Base-by-base conservation (phyloP, 2,888 invertebrate genomes). In the Pycnomerus fuliginosus region DNA sequence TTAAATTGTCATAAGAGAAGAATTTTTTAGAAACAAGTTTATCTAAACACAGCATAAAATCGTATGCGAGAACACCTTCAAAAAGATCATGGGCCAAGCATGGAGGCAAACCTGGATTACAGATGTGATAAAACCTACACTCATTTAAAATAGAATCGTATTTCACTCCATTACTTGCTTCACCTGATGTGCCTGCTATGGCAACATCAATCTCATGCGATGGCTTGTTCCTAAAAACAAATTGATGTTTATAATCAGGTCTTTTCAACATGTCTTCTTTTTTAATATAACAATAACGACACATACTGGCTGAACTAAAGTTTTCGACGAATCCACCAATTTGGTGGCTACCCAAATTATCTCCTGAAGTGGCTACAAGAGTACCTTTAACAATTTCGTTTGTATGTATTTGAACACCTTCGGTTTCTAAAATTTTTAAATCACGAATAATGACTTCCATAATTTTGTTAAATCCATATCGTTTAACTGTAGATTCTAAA, bases 301-400 rank as follows among this genome's bases (percentile, higher is more conserved):
- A 64, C 27, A 59, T 53, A 42, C 44, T 32, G 10, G 44, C 32
- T 3, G 14, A 38, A 37, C 42, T 45, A 41, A 64, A 62, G 45
- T 56, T 64, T 56, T 58, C 55, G 15, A 15, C 16, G 53, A 56
- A 62, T 10, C 61, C 63, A 17, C 61, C 63, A 15, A 65, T 45
- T 45, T 57, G 52, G 35, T 64, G 62, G 34, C 55, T 46, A n/a
- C 56, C 58, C 34, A 59, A 38, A 48, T 56, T 59, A 30, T 59
- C 58, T 1, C 55, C 56, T 36, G 48, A 14, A 50, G 15, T n/a
- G 3, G 28, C 28, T 22, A 56, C 14, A 3, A 60, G 2, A 27
- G 50, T 31, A 2, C 56, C 56, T 45, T 44, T 38, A 16, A 46
- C 22, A 58, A 45, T 24, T 58, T 46, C 12, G 27, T 24, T 23